Percentiles rank a stretch among this genome's conserved stretches.
Evolutionary conservation across 2,888 invertebrate species (phyloP).

Genomic region (Cryptus armator): DNA sequence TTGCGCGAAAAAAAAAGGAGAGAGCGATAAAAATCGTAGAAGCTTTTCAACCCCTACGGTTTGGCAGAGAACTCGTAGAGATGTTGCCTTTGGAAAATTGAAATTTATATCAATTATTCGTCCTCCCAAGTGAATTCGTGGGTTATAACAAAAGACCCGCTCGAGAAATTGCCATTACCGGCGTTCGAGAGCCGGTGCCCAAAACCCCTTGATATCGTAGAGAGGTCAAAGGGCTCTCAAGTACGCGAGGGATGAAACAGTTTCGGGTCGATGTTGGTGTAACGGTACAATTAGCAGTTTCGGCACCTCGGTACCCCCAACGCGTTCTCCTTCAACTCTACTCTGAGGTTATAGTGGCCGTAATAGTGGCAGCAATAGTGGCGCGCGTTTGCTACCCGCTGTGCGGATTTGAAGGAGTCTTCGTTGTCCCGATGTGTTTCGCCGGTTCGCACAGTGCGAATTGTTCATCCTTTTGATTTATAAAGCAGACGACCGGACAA

Average conservation of each 20-base stretch:
- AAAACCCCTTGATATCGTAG: conserved; percentile 20
- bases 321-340: conserved; percentile 16
- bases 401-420: conserved; percentile 10
- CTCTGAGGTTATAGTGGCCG: conserved; percentile 14
- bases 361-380: conserved; percentile 11
- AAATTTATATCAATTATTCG: conserved; percentile 35
- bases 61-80: background rate
- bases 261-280: conserved; percentile 22
- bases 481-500: background rate
- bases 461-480: conserved; percentile 42
- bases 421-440: conserved; percentile 3
- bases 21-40: background rate
- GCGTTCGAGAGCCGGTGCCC: background rate
- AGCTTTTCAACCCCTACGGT: background rate
- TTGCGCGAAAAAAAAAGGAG: background rate
- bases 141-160: conserved; percentile 13
- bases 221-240: conserved; percentile 11
- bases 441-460: background rate
- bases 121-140: conserved; percentile 14
- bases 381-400: conserved; percentile 7
- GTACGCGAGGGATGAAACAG: conserved; percentile 36
- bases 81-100: background rate
- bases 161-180: conserved; percentile 21
- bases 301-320: conserved; percentile 2
- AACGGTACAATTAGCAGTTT: conserved; percentile 49